These are phyloP conservation scores for Cassiopea andromeda DNA, from an alignment of 30 jellyfish, hydroid and myxozoan genomes.

Conservation along the genomic window DNA sequence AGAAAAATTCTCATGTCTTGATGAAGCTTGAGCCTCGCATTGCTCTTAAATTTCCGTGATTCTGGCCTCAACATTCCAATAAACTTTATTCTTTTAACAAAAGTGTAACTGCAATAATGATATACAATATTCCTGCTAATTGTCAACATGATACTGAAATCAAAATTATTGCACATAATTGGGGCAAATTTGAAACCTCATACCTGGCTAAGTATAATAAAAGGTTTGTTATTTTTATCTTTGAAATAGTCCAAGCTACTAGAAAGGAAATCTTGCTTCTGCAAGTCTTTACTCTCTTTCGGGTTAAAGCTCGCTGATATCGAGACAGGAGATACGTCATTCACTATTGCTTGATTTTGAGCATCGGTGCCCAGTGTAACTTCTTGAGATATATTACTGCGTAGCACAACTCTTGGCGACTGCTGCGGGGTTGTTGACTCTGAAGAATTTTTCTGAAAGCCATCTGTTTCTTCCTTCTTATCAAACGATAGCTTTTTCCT, in stretches of 20 bases:
- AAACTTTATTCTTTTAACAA: too few relatives aligned
- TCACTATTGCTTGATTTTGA: not conserved
- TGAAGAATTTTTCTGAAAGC: not conserved
- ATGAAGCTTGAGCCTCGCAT: too few relatives aligned
- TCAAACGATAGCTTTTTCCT: slow-evolving; percentile 51
- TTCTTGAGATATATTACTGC: not conserved
- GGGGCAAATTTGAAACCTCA: not conserved
- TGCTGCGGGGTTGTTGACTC: slow-evolving; percentile 19
- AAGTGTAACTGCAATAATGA: too few relatives aligned
- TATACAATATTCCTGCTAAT: too few relatives aligned
- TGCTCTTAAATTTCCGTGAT: too few relatives aligned
- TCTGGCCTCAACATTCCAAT: too few relatives aligned
- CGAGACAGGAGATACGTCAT: slow-evolving; percentile 5
- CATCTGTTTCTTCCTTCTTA: slow-evolving; percentile 36
- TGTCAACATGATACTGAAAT: not conserved
- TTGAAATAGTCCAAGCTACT: slow-evolving; percentile 62
- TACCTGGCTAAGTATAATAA: slow-evolving; percentile 89
- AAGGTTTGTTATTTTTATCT: slow-evolving; percentile 74
- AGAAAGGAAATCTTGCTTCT: slow-evolving; percentile 25
- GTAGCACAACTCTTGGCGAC: slow-evolving; percentile 20
- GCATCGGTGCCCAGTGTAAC: not conserved
- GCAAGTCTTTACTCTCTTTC: not conserved
- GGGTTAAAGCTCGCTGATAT: slow-evolving; percentile 27
- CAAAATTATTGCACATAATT: not conserved
- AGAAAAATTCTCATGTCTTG: too few relatives aligned